Base-by-base conservation (phyloP, 2,113 vertebrate genomes). In the Crotalus viridis region DNA sequence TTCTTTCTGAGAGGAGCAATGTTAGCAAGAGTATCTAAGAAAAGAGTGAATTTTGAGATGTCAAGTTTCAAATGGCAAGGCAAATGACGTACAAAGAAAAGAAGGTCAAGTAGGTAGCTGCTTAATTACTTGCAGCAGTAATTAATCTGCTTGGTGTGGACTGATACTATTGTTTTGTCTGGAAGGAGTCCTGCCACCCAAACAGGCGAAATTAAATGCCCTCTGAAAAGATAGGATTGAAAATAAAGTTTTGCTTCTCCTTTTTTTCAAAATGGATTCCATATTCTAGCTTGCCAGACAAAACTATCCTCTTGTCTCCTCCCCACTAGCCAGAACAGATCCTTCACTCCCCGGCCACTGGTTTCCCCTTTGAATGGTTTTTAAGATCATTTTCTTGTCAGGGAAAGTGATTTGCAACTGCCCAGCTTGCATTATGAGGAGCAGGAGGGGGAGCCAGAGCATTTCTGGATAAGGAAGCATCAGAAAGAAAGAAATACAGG, bases 401-500 rank as follows among this genome's bases (percentile, higher is more conserved):
- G 39, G 85, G 54, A 81, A 90, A 51, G 15, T 3, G 89, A 3
- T 51, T 28, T 26, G 59, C 87, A 26, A n/a, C 88, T 87, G 33
- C 15, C 69, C 69, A 56, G 19, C 8, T 81, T 52, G 5, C 21
- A 4, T 26, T 26, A 21, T 81, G 46, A 46, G 12, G 2, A 13
- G 8, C 2, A 4, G 74, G n/a, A 43, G 39, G 21, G 39, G 15
- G n/a, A 24, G 0, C 0, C 10, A 5, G 0, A 0, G 52, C 21
- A 10, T 54, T 61, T 86, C 59, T 87, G 88, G 19, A 64, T 61
- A 43, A 90, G 88, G 56, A 61, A 52, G 7, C 33, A 4, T 81
- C 74, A 43, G 69, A 43, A 81, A 81, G 74, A 81, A 15, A 90
- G 55, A 74, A 74, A 86, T 64, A 81, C 48, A 15, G 46, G 8